Conservation (phyloP, 2,888 invertebrate genomes). For the Melipona beecheii region DNA sequence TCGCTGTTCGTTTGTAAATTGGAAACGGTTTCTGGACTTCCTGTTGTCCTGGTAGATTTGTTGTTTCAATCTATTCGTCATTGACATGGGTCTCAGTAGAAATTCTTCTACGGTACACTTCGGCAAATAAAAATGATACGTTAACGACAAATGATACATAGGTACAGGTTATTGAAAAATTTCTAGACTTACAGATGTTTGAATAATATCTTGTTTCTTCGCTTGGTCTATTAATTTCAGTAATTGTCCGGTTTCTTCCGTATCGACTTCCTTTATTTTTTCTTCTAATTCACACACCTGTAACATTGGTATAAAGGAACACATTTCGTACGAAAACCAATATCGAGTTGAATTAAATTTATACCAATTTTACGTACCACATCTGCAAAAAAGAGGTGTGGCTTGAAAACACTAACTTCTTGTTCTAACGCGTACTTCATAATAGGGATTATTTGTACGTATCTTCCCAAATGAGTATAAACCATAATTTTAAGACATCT, state of each 20-base stretch:
- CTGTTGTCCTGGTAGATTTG: rapidly evolving
- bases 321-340: not conserved
- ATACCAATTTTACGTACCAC: slow-evolving; percentile 46
- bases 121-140: not conserved
- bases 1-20: rapidly evolving
- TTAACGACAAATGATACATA: not conserved
- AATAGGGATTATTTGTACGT: slow-evolving; percentile 88
- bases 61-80: rapidly evolving
- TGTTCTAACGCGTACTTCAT: slow-evolving; percentile 86
- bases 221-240: not conserved
- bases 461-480: slow-evolving; percentile 86
- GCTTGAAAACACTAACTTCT: not conserved
- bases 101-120: slow-evolving; percentile 18
- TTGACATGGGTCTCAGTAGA: not conserved
- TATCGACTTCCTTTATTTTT: rapidly evolving
- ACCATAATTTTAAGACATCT: slow-evolving; percentile 89
- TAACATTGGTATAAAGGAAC: not conserved
- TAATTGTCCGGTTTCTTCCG: not conserved
- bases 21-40: rapidly evolving
- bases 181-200: not conserved
- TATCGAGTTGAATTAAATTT: not conserved
- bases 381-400: slow-evolving; percentile 12
- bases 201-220: not conserved
- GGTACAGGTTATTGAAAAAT: not conserved
- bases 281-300: slow-evolving; percentile 22